Evolutionary conservation across 2,888 invertebrate species (phyloP).

Genomic region (Panorpa germanica): DNA sequence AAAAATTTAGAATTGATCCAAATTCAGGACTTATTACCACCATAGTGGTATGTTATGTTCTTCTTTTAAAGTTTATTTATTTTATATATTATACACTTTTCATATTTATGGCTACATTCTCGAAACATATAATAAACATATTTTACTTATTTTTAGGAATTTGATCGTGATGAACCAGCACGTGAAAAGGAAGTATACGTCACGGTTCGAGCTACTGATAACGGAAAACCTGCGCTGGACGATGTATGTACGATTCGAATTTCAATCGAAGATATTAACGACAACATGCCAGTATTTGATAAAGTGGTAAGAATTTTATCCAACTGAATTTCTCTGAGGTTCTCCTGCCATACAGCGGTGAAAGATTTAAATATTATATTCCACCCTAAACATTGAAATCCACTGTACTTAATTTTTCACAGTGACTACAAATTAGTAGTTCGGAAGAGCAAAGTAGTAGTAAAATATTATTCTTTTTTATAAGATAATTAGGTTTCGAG

Average conservation of each 20-base stretch:
- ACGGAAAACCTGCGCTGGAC: slow-evolving; percentile 75
- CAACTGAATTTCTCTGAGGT: too few relatives aligned
- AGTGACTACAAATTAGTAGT: too few relatives aligned
- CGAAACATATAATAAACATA: slow-evolving; percentile 3
- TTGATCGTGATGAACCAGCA: slow-evolving; percentile 81
- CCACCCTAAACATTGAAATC: too few relatives aligned
- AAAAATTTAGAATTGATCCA: slow-evolving; percentile 62
- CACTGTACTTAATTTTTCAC: too few relatives aligned
- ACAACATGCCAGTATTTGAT: slow-evolving; percentile 68
- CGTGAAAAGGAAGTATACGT: slow-evolving; percentile 67
- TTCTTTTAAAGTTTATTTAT: too few relatives aligned
- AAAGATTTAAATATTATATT: too few relatives aligned
- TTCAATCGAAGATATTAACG: slow-evolving; percentile 80
- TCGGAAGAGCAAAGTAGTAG: too few relatives aligned
- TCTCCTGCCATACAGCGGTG: too few relatives aligned
- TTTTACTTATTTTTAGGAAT: slow-evolving; percentile 28
- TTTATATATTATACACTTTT: slow-evolving; percentile 5
- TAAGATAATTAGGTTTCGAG: too few relatives aligned
- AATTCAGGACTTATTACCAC: slow-evolving; percentile 60
- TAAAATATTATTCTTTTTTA: too few relatives aligned
- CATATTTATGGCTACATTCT: background rate
- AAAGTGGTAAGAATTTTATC: slow-evolving; percentile 42
- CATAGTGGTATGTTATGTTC: slow-evolving; percentile 40
- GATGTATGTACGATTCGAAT: slow-evolving; percentile 90
- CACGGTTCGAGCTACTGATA: slow-evolving; percentile 82